Evolutionary conservation across 2,888 invertebrate genomes (phyloP), one percentile per base, ranked within the genome.

Genomic region (Limnephilus lunatus): DNA sequence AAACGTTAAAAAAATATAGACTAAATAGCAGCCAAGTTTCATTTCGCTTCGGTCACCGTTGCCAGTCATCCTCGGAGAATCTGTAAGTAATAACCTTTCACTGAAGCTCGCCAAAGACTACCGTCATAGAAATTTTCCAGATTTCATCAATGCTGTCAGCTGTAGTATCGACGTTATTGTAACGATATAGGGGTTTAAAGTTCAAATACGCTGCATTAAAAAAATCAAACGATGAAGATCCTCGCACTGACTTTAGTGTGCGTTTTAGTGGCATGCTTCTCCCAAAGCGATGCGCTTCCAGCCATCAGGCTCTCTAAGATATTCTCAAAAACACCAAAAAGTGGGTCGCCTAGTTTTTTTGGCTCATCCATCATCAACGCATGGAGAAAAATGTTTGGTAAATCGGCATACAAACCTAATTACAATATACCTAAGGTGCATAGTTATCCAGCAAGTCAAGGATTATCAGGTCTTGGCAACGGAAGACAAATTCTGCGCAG

Each of bases 371-470:
- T 25, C 68, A 5, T 68, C 68, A 68, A 68, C 68, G 7, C 68
- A 1, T 68, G 68, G 68, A 68, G 68, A 25, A 25, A 68, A 9
- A 25, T 25, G 25, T 9, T 4, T 1, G 7, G 25, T 19, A 0
- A 25, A 68, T 9, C 68, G 7, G 68, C 25, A 25, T 68, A 68
- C 9, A 25, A 68, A 3, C 68, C 25, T 68, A 1, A 25, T 9
- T 68, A 7, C 68, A 25, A 9, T 68, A 68, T 68, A 5, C 68
- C 68, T 7, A 68, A 25, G 68, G 68, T 68, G 25, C 68, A 92
- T 48, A 32, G 85, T 19, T 91, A 92, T 83, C 91, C 92, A 19
- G 14, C 89, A 32, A 90, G 85, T 53, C 53, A n/a, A 35, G 92
- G 92, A 31, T 35, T 89, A 2, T 92, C 92, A 7, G 92, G 92